Percentiles rank a stretch among this genome's conserved stretches.
phyloP scores from a whole-genome alignment of 2,797 vertebrate species.

The Macrochelys suwanniensis region DNA sequence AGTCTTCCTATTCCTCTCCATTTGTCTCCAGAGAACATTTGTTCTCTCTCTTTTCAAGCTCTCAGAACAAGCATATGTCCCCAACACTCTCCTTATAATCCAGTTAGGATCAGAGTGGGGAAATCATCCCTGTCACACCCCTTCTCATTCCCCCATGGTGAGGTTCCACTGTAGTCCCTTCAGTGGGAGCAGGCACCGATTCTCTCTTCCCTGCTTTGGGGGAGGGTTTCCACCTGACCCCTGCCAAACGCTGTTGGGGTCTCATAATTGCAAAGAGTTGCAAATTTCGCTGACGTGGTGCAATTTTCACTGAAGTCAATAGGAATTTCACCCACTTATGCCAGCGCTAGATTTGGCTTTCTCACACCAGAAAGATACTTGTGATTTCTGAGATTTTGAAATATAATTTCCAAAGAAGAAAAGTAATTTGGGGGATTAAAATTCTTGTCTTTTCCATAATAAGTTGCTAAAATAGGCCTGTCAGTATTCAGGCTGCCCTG shows the following conservation, averaged over 20 bases:
- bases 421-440: not conserved
- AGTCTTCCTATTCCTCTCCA: not conserved
- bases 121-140: not conserved
- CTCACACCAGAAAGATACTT: not conserved
- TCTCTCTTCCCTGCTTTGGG: not conserved
- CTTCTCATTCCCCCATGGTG: not conserved
- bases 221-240: not conserved
- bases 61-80: not conserved
- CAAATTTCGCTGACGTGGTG: too few relatives aligned
- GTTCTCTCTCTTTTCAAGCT: not conserved
- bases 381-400: not conserved
- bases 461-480: not conserved
- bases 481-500: not conserved
- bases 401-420: not conserved
- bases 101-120: not conserved
- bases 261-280: not conserved
- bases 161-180: not conserved
- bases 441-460: not conserved
- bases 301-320: too few relatives aligned
- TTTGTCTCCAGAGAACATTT: not conserved
- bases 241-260: not conserved
- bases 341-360: not conserved
- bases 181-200: fast-evolving
- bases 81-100: not conserved
- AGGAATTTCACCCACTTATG: not conserved